Evolutionary conservation across 2,797 vertebrate genomes (phyloP).

Genomic region (Oryzias dopingdopingensis): DNA sequence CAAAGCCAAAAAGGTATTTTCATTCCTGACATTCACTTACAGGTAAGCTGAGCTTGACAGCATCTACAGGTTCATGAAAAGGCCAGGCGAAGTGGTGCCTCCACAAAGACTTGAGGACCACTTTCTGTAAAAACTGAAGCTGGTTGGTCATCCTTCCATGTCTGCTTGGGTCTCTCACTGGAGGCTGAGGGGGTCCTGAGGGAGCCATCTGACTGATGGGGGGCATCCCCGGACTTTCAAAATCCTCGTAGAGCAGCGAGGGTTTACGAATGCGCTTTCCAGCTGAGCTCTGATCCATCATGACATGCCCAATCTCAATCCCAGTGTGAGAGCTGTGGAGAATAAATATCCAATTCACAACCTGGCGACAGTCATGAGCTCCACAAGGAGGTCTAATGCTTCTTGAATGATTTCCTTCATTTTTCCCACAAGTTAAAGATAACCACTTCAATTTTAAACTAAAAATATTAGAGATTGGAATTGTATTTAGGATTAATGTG

Average conservation of each 20-base stretch:
- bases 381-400: background rate
- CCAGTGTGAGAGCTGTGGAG: conserved; percentile 72
- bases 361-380: background rate
- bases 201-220: conserved; percentile 67
- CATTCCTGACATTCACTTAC: conserved; percentile 69
- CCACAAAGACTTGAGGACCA: conserved; percentile 91
- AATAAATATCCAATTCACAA: conserved; percentile 29
- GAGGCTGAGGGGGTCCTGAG: conserved; percentile 74
- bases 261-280: conserved; percentile 94
- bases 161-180: conserved; percentile 83
- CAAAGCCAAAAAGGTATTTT: background rate
- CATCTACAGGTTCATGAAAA: conserved; percentile 91
- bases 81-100: conserved; percentile 96
- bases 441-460: too few species aligned
- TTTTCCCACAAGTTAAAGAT: too few species aligned
- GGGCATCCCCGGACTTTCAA: conserved; percentile 88
- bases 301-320: conserved; percentile 62
- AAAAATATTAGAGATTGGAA: too few species aligned
- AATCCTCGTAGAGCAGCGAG: conserved; percentile 92
- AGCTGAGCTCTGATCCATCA: conserved; percentile 75
- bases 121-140: conserved; percentile 91
- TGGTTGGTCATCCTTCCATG: conserved; percentile 90
- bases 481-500: too few species aligned
- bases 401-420: too few species aligned
- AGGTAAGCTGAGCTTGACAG: conserved; percentile 84